Percentiles rank a stretch among this genome's conserved stretches.
phyloP scores from a whole-genome alignment of 2,797 vertebrate genomes.

The Chanos chanos region DNA sequence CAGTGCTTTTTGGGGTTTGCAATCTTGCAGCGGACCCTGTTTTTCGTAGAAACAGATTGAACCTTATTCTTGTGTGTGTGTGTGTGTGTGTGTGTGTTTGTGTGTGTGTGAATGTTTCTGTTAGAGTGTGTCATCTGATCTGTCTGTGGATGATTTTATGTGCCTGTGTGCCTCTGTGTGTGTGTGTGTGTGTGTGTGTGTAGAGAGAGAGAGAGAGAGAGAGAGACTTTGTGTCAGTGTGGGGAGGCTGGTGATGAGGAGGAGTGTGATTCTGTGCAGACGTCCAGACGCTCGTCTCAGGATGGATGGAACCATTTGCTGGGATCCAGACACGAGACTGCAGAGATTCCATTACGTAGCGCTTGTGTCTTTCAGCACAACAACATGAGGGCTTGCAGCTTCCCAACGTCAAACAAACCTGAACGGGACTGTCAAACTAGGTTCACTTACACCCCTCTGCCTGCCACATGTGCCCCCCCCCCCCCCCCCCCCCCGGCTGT shows the following conservation, averaged over 20 bases:
- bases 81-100: conserved; percentile 3
- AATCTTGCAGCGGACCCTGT: neutral
- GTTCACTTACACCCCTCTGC: conserved; percentile 46
- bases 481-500: neutral
- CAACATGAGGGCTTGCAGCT: conserved; percentile 50
- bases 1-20: neutral
- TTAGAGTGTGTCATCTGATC: conserved; percentile 5
- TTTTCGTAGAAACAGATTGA: conserved; percentile 7
- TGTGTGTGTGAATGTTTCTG: conserved; percentile 8
- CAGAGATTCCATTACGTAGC: conserved; percentile 78
- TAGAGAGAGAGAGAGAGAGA: conserved; percentile 13
- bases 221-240: conserved; percentile 28
- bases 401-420: conserved; percentile 42
- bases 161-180: conserved; percentile 11
- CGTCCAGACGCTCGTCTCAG: conserved; percentile 44
- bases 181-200: neutral
- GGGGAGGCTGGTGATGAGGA: conserved; percentile 12
- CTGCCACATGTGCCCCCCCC: conserved; percentile 41
- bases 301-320: conserved; percentile 66
- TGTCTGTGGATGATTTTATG: neutral
- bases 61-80: neutral
- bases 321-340: conserved; percentile 69
- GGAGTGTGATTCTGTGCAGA: conserved; percentile 48
- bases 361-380: conserved; percentile 56
- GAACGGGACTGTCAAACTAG: too few species aligned